These are phyloP conservation scores for Eupithecia subfuscata DNA, from an alignment of 2,888 invertebrate species.

Conservation along the genomic window DNA sequence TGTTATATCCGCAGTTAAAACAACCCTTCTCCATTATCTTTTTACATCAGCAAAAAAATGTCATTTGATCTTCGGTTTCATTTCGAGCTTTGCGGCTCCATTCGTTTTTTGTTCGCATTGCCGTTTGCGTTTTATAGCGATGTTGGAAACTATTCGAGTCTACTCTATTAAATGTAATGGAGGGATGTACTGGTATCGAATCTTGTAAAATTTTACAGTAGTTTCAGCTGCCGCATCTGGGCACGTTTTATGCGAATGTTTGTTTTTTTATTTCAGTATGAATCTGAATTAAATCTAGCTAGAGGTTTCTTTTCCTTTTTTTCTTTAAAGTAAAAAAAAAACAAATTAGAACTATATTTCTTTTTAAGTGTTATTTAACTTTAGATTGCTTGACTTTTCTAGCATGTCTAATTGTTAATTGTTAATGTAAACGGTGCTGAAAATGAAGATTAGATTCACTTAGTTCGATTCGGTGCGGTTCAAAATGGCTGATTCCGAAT, in stretches of 20 bases:
- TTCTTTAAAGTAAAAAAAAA: no score
- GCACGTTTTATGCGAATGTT: background rate
- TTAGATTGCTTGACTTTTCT: no score
- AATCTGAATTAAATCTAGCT: background rate
- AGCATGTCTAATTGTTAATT: no score
- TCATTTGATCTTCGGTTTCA: slow-evolving; percentile 33
- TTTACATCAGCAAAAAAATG: slow-evolving; percentile 26
- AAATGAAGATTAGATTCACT: no score
- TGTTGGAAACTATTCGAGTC: slow-evolving; percentile 10
- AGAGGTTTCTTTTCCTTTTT: no score
- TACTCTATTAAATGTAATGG: slow-evolving; percentile 25
- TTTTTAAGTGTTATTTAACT: no score
- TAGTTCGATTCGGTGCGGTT: background rate
- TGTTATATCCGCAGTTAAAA: background rate
- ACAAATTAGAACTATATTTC: no score
- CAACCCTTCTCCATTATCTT: slow-evolving; percentile 4
- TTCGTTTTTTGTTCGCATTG: slow-evolving; percentile 30
- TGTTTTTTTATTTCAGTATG: background rate
- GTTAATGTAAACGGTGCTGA: no score
- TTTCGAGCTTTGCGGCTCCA: slow-evolving; percentile 21
- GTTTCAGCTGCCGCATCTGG: background rate
- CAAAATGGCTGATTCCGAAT: background rate
- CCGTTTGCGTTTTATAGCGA: slow-evolving; percentile 29
- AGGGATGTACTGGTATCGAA: slow-evolving; percentile 5
- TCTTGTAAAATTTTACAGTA: background rate